Evolutionary conservation across 30 jellyfish, hydroid and myxozoan species (phyloP).

Genomic region (Calvadosia cruxmelitensis): DNA sequence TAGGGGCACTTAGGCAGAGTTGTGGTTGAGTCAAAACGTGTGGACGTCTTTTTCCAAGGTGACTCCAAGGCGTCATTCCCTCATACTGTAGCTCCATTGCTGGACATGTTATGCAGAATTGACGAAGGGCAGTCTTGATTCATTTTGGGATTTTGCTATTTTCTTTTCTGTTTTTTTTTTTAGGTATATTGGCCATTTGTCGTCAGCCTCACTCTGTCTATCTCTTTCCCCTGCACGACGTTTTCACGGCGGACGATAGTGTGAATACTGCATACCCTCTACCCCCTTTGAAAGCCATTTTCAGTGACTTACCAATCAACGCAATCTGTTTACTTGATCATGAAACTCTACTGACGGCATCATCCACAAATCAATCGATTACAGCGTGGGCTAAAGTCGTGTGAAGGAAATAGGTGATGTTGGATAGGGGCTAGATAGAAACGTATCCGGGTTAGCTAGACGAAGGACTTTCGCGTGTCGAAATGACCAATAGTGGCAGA

Average conservation of each 20-base stretch:
- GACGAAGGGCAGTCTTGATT: no score
- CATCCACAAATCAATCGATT: not conserved
- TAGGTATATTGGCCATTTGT: not conserved
- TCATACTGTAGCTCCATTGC: no score
- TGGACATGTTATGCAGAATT: not conserved
- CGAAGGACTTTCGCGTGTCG: no score
- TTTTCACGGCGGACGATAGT: not conserved
- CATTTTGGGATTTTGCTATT: not conserved
- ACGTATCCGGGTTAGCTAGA: no score
- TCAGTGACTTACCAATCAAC: not conserved
- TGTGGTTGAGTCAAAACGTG: no score
- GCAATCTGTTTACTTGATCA: not conserved
- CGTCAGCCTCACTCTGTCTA: not conserved
- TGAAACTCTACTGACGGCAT: not conserved
- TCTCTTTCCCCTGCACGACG: not conserved
- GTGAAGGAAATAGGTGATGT: no score
- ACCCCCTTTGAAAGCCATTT: not conserved
- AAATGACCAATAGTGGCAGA: no score
- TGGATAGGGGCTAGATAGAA: no score
- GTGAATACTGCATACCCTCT: not conserved
- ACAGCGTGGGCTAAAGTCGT: constrained; percentile 1
- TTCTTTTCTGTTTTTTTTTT: no score
- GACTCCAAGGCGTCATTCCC: no score
- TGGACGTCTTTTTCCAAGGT: no score
- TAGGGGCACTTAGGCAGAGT: no score